Evolutionary conservation across 2,113 vertebrate species (phyloP), one percentile per base, ranked within the genome.

Genomic region (Orientallactaga bullata): DNA sequence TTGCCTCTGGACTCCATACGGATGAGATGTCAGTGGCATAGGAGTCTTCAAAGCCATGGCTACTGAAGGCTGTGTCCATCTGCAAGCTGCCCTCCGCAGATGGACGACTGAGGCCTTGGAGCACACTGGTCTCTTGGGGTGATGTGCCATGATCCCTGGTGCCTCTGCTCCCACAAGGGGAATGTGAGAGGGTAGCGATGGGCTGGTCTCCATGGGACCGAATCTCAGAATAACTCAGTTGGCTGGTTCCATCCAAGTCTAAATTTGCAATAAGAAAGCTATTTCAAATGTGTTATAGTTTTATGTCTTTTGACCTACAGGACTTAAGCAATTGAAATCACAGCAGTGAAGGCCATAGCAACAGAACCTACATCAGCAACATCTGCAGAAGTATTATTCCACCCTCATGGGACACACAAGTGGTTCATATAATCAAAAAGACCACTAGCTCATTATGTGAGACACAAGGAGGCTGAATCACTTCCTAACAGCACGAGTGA

Each of bases 1-100:
- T 97, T 98, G 99, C 99, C 99, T 99, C 99, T 61, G 99, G 98
- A 97, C 98, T 99, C 98, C 99, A 99, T 32, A 97, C 97, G 0
- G 98, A 98, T 72, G 99, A 99, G 97, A 98, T 99, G 95, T 99
- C 99, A 0, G 98, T 98, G 71, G 96, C 97, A 9, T 98, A 98
- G 2, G 98, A 98, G 91, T 97, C 98, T 96, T 98, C 98, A 58
- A 98, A 97, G 58, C 97, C 97, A 58, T 97, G 98, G 61, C 83
- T 97, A 86, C 97, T 98, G 85, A 98, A 93, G 0, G 97, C 94
- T 21, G 96, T 95, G 92, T 99, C 98, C 32, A 16, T 91, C 94
- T 98, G 98, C 95, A 98, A 92, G 65, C 37, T 91, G 65, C 98
- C 98, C 18, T 98, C 98, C 0, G 96, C 90, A 35, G 96, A 98